Base-by-base conservation (phyloP, 2,888 invertebrate species). In the Ennomos erosarius region DNA sequence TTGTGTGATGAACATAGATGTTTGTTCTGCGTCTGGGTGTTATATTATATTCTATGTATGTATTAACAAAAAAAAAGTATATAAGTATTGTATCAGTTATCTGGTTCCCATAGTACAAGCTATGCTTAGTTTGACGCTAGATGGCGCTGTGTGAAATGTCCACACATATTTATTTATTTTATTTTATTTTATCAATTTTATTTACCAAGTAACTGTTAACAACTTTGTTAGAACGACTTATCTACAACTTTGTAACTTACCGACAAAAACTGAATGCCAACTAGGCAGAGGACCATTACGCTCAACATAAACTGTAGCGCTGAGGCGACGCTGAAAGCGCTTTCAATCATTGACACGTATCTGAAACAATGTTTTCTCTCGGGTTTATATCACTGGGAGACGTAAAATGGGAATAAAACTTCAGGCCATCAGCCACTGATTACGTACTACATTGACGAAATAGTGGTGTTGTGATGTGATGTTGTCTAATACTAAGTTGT, bases 271-370 rank as follows among this genome's bases (percentile, higher is more conserved):
- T 92, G 89, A 46, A 93, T 81, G 52, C 92, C 92, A 38, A 92
- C 78, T 62, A 93, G 78, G 72, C 92, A 92, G 12, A 93, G 84
- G 1, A 93, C 92, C 88, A 92, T 90, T 1, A 87, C 92, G 69
- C 92, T 92, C 62, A 92, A 69, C 92, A 93, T 92, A 67, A 93
- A 91, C 71, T 93, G 92, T 49, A 92, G 74, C 38, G 85, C 91
- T 39, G 92, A 92, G 10, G 92, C 90, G 64, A 92, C 71, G 69
- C 92, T 92, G 70, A 92, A 93, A 42, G 92, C 90, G 60, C 78
- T 79, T 74, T 92, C 92, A 57, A 93, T 88, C 90, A 90, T 87
- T 34, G 88, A 81, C 52, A 92, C 90, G 71, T 91, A 93, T 71
- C 92, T 92, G 81, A 71, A 87, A 87, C 38, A 53, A 56, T 55